A percentile compares a stretch with the other conserved stretches of the same genome.
phyloP scores from a whole-genome alignment of 2,888 invertebrate genomes.

The Matsumyia berberina region DNA sequence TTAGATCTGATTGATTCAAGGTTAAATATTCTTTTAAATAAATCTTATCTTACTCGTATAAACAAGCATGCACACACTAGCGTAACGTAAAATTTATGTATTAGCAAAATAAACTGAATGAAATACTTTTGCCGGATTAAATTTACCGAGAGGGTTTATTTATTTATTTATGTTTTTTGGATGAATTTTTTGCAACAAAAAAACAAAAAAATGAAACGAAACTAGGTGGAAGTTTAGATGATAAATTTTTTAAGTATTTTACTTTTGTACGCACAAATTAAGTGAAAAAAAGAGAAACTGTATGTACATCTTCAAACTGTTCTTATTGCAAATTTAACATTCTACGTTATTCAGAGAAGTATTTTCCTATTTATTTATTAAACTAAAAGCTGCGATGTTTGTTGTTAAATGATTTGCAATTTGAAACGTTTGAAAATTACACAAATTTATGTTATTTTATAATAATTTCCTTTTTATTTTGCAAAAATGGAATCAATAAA shows the following conservation, averaged over 20 bases:
- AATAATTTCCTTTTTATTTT: conserved; percentile 41
- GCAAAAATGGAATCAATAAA: conserved; percentile 50
- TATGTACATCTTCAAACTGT: conserved; percentile 64
- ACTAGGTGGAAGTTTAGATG: conserved; percentile 52
- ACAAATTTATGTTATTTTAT: conserved; percentile 43
- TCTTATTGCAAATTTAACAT: conserved; percentile 67
- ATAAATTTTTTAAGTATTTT: conserved; percentile 22
- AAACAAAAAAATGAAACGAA: too few relatives aligned
- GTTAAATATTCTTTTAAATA: conserved; percentile 44
- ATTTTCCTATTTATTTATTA: conserved; percentile 73
- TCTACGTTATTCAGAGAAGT: conserved; percentile 30
- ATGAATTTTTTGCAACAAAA: conserved; percentile 16
- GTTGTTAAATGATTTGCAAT: conserved; percentile 57
- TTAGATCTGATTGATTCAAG: conserved; percentile 61
- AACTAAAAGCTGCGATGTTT: conserved; percentile 11
- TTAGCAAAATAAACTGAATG: conserved; percentile 31
- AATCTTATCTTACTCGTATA: conserved; percentile 10
- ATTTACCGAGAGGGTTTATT: conserved; percentile 63
- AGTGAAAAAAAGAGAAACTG: neutral
- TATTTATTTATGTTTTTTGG: conserved; percentile 28
- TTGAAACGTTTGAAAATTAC: conserved; percentile 71
- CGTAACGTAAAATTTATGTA: conserved; percentile 9
- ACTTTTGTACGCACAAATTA: conserved; percentile 22
- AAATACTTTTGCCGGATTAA: conserved; percentile 71
- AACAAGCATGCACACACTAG: conserved; percentile 11